phyloP scores from a whole-genome alignment of 2,888 invertebrate species.

The Loripinus fragilis region DNA sequence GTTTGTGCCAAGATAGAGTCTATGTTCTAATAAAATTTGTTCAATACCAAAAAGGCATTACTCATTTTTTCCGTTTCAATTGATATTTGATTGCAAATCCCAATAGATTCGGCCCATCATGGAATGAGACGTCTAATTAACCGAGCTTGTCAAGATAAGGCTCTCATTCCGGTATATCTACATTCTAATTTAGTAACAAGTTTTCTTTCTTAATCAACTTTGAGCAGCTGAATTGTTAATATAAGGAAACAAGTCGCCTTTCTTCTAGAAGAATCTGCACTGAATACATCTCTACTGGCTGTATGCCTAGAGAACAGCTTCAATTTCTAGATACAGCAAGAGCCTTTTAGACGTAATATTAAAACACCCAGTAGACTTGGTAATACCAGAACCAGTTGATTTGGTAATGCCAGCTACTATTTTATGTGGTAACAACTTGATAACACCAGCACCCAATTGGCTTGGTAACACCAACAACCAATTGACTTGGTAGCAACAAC shows the following conservation, averaged over 20 bases:
- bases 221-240: conserved; percentile 12
- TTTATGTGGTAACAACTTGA: too few relatives aligned
- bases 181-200: conserved; percentile 22
- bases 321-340: too few relatives aligned
- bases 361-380: too few relatives aligned
- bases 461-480: too few relatives aligned
- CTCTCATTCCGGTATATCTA: conserved; percentile 17
- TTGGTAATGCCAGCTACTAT: too few relatives aligned
- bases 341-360: too few relatives aligned
- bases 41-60: conserved; percentile 21
- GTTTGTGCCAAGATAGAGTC: conserved; percentile 28
- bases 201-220: conserved; percentile 22
- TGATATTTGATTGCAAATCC: conserved; percentile 21
- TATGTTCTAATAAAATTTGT: conserved; percentile 17
- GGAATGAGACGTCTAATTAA: conserved; percentile 55
- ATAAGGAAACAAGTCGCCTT: conserved; percentile 7
- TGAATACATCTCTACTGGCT: background rate
- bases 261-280: background rate
- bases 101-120: conserved; percentile 19
- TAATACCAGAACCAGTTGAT: too few relatives aligned
- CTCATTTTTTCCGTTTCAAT: conserved; percentile 22
- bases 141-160: conserved; percentile 44
- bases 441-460: too few relatives aligned
- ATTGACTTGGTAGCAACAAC: too few relatives aligned
- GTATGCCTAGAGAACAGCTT: too few relatives aligned